Evolutionary conservation across 2,797 vertebrate species (phyloP).

Genomic region (Mus minutoides): DNA sequence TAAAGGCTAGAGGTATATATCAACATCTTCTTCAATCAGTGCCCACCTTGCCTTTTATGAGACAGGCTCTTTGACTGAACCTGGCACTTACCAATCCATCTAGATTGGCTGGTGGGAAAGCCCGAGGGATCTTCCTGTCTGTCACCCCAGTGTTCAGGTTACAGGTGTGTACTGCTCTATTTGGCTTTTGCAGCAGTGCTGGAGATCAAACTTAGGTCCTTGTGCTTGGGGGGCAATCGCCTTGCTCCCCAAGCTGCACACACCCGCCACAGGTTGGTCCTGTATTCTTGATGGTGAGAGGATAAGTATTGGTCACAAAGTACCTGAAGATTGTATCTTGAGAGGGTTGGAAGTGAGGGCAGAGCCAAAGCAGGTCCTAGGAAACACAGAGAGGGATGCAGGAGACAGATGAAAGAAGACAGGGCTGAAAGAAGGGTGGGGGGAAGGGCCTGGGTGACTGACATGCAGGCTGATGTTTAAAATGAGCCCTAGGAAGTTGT

Average conservation of each 20-base stretch:
- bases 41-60: background rate
- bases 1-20: background rate
- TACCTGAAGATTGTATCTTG: background rate
- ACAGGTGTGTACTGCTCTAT: background rate
- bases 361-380: background rate
- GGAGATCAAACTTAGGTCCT: background rate
- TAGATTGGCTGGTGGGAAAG: background rate
- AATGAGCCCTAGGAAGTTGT: background rate
- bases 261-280: too few relatives aligned
- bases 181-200: background rate
- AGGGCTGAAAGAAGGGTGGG: background rate
- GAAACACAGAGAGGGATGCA: background rate
- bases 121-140: background rate
- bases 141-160: background rate
- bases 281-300: background rate
- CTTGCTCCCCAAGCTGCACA: background rate
- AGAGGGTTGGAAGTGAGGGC: background rate
- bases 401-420: background rate
- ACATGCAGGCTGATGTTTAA: background rate
- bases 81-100: background rate
- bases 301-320: background rate
- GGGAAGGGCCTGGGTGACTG: background rate
- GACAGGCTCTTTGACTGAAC: background rate
- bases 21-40: background rate
- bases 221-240: background rate